Evolutionary conservation across 2,797 vertebrate species (phyloP).

Genomic region (Acanthopagrus latus): DNA sequence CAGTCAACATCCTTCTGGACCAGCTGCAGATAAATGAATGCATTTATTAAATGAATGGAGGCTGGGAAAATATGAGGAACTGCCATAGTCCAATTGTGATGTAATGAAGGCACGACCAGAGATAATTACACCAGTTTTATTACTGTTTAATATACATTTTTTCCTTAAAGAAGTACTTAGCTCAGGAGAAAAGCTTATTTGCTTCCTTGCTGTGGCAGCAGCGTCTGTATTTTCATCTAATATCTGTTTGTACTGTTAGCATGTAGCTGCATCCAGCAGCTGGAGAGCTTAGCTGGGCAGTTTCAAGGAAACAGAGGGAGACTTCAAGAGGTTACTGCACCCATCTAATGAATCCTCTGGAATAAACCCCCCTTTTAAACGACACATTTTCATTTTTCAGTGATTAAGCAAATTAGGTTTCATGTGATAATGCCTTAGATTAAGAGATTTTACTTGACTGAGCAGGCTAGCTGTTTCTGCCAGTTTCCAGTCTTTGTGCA

Average conservation of each 20-base stretch:
- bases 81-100: too few relatives aligned
- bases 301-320: conserved; percentile 26
- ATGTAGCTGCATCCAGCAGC: too few relatives aligned
- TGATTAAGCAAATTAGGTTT: background rate
- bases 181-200: background rate
- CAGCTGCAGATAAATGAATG: too few relatives aligned
- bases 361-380: too few relatives aligned
- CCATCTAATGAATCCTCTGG: background rate
- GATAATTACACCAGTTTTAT: too few relatives aligned
- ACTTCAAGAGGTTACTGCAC: background rate
- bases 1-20: too few relatives aligned
- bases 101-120: too few relatives aligned
- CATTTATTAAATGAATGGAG: too few relatives aligned
- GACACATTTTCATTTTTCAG: too few relatives aligned
- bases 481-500: conserved; percentile 10
- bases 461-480: background rate
- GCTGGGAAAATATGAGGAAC: too few relatives aligned
- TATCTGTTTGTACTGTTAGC: background rate
- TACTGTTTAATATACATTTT: too few relatives aligned
- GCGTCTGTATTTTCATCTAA: too few relatives aligned
- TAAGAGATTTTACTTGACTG: background rate
- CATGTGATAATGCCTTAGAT: background rate
- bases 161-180: background rate
- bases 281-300: background rate
- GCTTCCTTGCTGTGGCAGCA: background rate